Evolutionary conservation across 1,140 invertebrate genomes (phyloP).

Genomic region (Zaprionus lachaisei): DNA sequence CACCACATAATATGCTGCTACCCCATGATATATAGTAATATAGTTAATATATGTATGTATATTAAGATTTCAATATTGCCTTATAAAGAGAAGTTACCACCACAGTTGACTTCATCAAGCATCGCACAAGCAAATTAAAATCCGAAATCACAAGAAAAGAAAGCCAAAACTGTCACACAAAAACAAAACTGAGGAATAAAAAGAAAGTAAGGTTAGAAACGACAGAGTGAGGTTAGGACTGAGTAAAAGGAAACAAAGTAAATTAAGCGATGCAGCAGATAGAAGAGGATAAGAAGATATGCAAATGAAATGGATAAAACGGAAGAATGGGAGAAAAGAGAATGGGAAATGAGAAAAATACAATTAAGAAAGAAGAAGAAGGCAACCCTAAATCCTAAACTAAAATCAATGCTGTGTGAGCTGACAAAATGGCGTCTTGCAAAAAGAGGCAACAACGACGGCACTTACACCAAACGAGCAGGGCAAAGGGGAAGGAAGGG

Average conservation of each 20-base stretch:
- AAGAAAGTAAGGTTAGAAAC: neutral
- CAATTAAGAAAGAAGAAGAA: neutral
- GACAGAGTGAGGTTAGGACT: neutral
- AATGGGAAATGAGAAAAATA: neutral
- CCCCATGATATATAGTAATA: no score
- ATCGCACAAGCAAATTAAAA: neutral
- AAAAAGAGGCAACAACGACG: neutral
- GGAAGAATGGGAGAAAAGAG: neutral
- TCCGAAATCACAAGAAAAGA: neutral
- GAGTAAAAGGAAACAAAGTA: neutral
- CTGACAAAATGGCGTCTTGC: constrained; percentile 1
- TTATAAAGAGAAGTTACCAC: no score
- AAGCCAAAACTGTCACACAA: neutral
- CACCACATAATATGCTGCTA: no score
- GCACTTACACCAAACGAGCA: neutral
- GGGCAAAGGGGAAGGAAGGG: neutral
- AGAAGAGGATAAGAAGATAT: neutral
- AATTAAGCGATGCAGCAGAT: neutral
- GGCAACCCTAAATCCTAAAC: neutral
- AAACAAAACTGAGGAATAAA: neutral
- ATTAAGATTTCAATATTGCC: no score
- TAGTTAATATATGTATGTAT: no score
- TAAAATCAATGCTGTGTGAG: neutral
- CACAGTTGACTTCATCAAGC: no score
- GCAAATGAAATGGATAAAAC: neutral